phyloP scores from a whole-genome alignment of 2,113 vertebrate species.

The Ophiodon elongatus region DNA sequence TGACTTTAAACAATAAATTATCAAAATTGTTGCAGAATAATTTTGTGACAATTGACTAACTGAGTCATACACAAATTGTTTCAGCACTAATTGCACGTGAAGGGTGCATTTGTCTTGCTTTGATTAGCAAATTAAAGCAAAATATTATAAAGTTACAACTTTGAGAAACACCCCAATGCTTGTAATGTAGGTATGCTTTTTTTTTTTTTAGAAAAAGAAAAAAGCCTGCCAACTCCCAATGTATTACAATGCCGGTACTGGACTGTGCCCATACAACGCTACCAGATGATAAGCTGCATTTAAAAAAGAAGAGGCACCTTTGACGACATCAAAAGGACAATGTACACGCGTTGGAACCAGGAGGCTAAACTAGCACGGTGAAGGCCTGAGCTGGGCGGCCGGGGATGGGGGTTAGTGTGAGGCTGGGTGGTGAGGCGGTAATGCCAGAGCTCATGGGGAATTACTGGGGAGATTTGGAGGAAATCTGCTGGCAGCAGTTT shows the following conservation, averaged over 20 bases:
- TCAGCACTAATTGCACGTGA: conserved; percentile 1
- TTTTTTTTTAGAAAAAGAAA: background rate
- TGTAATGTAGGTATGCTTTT: background rate
- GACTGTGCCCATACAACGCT: background rate
- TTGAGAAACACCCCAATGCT: background rate
- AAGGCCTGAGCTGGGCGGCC: conserved; percentile 29
- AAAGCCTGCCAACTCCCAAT: background rate
- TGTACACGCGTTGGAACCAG: conserved; percentile 17
- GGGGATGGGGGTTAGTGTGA: conserved; percentile 61
- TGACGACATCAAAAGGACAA: conserved; percentile 23
- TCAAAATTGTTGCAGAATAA: background rate
- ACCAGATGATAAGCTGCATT: background rate
- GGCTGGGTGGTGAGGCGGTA: conserved; percentile 70
- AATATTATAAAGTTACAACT: background rate
- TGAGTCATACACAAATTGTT: background rate
- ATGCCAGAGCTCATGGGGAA: conserved; percentile 75
- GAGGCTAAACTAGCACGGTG: conserved; percentile 22
- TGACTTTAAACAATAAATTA: background rate
- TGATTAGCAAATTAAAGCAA: background rate
- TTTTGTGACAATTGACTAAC: background rate
- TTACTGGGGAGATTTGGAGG: conserved; percentile 75
- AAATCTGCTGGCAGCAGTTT: conserved; percentile 75
- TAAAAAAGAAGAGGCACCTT: conserved; percentile 5
- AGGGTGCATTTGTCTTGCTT: background rate
- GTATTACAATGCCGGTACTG: background rate